Evolutionary conservation across 2,113 vertebrate species (phyloP), one percentile per base, ranked within the genome.

Genomic region (Thryonomys swinderianus): DNA sequence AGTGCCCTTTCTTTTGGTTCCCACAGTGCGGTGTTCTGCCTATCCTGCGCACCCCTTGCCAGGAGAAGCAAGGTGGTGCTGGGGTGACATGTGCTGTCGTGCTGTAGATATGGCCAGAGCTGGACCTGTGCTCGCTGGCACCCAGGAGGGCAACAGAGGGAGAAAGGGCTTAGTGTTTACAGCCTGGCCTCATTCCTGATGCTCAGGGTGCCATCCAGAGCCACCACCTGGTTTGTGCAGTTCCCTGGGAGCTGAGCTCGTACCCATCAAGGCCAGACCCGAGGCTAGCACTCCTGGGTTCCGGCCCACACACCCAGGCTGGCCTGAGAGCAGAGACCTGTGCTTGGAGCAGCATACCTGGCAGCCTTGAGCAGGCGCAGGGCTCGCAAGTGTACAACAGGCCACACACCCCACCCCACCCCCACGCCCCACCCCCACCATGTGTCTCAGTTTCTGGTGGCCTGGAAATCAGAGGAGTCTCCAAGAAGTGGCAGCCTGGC

Each of bases 291-390:
- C 9, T 6, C 23, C 18, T 8, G 25, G 57, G 67, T 51, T 45
- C 85, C 18, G 11, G 53, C 32, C 42, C 59, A 2, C 13, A 3
- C 64, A 37, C 0, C 6, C 30, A 32, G 30, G 20, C 45, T 14
- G 80, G 32, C 10, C 95, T 8, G 0, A 34, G 37, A 11, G 6
- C 13, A 16, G 17, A 14, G 3, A 25, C 25, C 90, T 32, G 3
- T 7, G 7, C 7, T 32, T 0, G 40, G 0, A 0, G 2, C 5
- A 2, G 0, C 5, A 0, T 37, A 2, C 42, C 34, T 57, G 1
- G 3, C 23, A 9, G 59, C 51, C 57, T 8, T 3, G 1, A 5
- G 7, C 20, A 48, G 13, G 9, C 37, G 6, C 32, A 8, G 53
- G 48, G 37, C 14, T 6, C 12, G 57, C 0, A 4, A 5, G 10